These are phyloP conservation scores for Nyctibius bracteatus DNA, from an alignment of 2,113 vertebrate genomes.

Conservation along the genomic window DNA sequence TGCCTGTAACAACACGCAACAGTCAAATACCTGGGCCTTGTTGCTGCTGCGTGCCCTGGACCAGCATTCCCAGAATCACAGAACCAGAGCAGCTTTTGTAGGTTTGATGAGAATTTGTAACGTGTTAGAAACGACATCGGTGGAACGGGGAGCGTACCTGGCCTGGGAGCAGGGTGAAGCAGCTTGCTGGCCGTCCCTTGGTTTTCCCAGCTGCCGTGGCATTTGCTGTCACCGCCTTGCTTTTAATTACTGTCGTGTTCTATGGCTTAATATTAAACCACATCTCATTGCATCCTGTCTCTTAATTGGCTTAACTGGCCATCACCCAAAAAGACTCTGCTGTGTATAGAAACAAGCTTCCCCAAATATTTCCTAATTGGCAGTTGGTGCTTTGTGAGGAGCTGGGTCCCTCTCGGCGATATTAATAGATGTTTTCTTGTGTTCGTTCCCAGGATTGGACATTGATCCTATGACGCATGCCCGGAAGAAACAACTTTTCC, in stretches of 20 bases:
- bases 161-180: neutral
- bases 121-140: accelerated
- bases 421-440: conserved; percentile 48
- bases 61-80: no score
- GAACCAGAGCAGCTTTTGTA: neutral
- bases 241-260: neutral
- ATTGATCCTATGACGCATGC: conserved; percentile 78
- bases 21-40: neutral
- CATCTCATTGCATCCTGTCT: neutral
- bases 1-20: neutral
- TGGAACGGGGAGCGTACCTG: neutral
- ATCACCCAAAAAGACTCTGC: neutral
- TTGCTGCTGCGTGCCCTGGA: neutral
- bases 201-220: neutral
- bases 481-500: conserved; percentile 75
- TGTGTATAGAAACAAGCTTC: neutral
- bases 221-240: neutral
- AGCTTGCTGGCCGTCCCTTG: neutral
- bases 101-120: neutral
- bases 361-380: neutral
- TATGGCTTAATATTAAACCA: neutral
- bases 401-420: neutral
- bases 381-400: neutral
- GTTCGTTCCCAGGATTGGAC: conserved; percentile 61
- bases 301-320: conserved; percentile 28